Percentiles rank a stretch among this genome's conserved stretches.
phyloP scores from a whole-genome alignment of 2,888 invertebrate genomes.

The Dione vanillae region DNA sequence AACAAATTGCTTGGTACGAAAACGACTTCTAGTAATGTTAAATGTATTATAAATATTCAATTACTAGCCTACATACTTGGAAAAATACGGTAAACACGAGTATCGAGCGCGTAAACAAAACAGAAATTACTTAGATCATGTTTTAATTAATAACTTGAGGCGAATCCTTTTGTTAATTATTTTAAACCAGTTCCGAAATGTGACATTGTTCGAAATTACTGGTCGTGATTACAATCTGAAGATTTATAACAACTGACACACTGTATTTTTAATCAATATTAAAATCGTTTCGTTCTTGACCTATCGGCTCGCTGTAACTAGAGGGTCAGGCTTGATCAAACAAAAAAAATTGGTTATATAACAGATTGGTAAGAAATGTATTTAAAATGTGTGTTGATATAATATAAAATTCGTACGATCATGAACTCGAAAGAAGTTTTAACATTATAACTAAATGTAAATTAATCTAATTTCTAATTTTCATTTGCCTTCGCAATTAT shows the following conservation, averaged over 20 bases:
- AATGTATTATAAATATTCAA: constrained; percentile 38
- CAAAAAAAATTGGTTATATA: constrained; percentile 70
- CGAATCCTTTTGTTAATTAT: constrained; percentile 49
- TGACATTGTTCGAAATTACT: constrained; percentile 60
- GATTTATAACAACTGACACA: constrained; percentile 68
- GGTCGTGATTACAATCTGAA: constrained; percentile 57
- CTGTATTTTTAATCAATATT: constrained; percentile 64
- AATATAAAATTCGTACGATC: neutral
- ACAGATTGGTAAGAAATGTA: constrained; percentile 58
- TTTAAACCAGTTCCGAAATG: constrained; percentile 59
- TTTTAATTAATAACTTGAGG: constrained; percentile 42
- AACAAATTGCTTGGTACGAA: neutral
- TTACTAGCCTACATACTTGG: constrained; percentile 37
- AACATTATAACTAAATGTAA: neutral
- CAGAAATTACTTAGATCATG: constrained; percentile 35
- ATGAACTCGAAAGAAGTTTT: neutral
- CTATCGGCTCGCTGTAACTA: constrained; percentile 59
- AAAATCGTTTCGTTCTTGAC: constrained; percentile 49
- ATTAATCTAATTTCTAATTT: constrained; percentile 23
- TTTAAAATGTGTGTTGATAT: constrained; percentile 31
- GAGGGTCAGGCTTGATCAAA: constrained; percentile 70
- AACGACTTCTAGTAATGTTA: constrained; percentile 7
- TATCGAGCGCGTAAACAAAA: constrained; percentile 29
- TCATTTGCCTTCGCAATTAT: constrained; percentile 49
- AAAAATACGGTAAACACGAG: constrained; percentile 33